Evolutionary conservation across 1,140 invertebrate species (phyloP).

Genomic region (Heterodera carotae): DNA sequence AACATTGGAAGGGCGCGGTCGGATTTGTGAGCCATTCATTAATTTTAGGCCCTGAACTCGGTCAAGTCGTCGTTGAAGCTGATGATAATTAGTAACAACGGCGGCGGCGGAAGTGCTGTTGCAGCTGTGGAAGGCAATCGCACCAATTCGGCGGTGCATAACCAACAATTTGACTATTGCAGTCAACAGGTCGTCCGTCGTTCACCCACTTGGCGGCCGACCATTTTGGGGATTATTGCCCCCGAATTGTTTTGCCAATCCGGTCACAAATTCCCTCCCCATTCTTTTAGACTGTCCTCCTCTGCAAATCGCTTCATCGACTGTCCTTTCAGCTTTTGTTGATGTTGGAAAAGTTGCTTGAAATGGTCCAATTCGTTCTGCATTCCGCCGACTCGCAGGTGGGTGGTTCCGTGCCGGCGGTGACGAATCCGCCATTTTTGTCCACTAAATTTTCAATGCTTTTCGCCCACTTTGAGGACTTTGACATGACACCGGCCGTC

Average conservation of each 20-base stretch:
- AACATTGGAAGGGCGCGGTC: background rate
- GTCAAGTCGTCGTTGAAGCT: slow-evolving; percentile 63
- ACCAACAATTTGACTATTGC: slow-evolving; percentile 35
- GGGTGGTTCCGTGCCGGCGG: too few species aligned
- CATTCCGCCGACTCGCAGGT: slow-evolving; percentile 56
- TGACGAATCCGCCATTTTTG: background rate
- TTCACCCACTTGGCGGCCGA: too few species aligned
- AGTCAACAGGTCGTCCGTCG: slow-evolving; percentile 32
- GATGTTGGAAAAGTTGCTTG: slow-evolving; percentile 85
- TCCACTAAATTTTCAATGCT: background rate
- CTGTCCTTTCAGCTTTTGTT: slow-evolving; percentile 88
- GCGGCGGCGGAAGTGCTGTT: background rate
- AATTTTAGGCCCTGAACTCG: slow-evolving; percentile 59
- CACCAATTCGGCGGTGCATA: background rate
- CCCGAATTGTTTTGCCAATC: background rate
- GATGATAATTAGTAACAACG: slow-evolving; percentile 30
- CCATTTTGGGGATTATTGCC: background rate
- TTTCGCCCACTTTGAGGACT: slow-evolving; percentile 55
- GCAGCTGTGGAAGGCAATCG: background rate
- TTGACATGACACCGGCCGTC: slow-evolving; percentile 60
- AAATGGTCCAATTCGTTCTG: slow-evolving; percentile 72
- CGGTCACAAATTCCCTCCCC: background rate
- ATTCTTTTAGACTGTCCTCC: slow-evolving; percentile 69
- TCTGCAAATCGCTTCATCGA: slow-evolving; percentile 81
- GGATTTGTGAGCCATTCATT: slow-evolving; percentile 2